Evolutionary conservation across 2,797 vertebrate species (phyloP).

Genomic region (Karalla daura): DNA sequence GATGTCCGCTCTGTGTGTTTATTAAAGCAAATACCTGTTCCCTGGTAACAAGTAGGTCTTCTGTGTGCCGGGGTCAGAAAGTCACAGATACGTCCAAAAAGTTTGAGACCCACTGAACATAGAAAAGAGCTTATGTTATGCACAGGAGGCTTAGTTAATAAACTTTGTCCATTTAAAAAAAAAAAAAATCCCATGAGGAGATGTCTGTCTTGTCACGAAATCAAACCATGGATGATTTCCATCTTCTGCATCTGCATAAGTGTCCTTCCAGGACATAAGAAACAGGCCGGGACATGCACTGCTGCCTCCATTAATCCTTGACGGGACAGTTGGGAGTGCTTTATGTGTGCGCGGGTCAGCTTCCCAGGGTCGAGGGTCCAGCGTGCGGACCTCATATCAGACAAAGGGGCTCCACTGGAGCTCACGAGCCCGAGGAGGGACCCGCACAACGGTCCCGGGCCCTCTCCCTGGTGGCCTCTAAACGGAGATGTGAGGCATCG

Average conservation of each 20-base stretch:
- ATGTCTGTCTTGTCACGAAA: background rate
- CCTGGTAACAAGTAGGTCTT: too few relatives aligned
- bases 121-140: background rate
- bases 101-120: background rate
- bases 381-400: slow-evolving; percentile 48
- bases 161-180: background rate
- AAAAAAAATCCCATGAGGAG: background rate
- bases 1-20: too few relatives aligned
- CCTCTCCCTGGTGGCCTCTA: slow-evolving; percentile 50
- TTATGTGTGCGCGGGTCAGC: slow-evolving; percentile 73
- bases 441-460: slow-evolving; percentile 26
- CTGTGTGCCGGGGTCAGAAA: too few relatives aligned
- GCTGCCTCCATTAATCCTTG: slow-evolving; percentile 35
- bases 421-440: slow-evolving; percentile 51
- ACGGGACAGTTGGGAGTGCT: slow-evolving; percentile 55
- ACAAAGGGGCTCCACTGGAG: slow-evolving; percentile 39
- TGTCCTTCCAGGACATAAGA: slow-evolving; percentile 4
- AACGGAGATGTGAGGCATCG: slow-evolving; percentile 38
- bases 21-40: too few relatives aligned
- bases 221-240: slow-evolving; percentile 10
- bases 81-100: background rate
- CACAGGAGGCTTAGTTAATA: background rate
- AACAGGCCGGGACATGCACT: slow-evolving; percentile 15
- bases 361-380: slow-evolving; percentile 76
- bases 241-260: slow-evolving; percentile 8